Percentiles rank a stretch among this genome's conserved stretches.
Evolutionary conservation across 2,888 invertebrate genomes (phyloP).

Genomic region (Agrochola macilenta): DNA sequence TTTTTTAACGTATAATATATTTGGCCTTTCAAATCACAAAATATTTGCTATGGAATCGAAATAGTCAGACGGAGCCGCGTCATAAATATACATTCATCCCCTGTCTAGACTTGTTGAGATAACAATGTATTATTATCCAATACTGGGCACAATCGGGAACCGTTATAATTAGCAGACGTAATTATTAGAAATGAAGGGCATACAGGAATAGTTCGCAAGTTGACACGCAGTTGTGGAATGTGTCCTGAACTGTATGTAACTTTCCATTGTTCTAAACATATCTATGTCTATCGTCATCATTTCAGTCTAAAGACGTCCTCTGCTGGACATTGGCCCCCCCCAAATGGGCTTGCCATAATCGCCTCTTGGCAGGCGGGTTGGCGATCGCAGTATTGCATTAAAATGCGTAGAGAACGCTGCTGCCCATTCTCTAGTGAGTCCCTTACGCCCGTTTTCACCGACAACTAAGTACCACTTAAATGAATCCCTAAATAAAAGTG

Average conservation of each 20-base stretch:
- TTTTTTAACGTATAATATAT: neutral
- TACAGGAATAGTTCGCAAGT: slow-evolving; percentile 42
- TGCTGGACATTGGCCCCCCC: no score
- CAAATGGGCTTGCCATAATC: no score
- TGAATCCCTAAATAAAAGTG: no score
- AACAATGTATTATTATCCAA: slow-evolving; percentile 55
- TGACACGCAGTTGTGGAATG: slow-evolving; percentile 25
- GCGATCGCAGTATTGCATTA: no score
- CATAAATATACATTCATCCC: slow-evolving; percentile 29
- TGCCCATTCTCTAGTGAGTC: no score
- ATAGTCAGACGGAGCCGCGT: slow-evolving; percentile 18
- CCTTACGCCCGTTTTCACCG: no score
- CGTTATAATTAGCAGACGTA: slow-evolving; percentile 57
- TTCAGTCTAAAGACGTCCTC: no score
- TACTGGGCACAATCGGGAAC: slow-evolving; percentile 34
- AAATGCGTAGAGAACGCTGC: no score
- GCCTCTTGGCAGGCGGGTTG: no score
- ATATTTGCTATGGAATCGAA: slow-evolving; percentile 2
- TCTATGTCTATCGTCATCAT: no score
- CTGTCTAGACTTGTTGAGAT: slow-evolving; percentile 56
- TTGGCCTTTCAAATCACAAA: slow-evolving; percentile 20
- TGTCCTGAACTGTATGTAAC: slow-evolving; percentile 3
- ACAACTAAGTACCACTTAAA: no score
- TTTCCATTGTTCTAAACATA: slow-evolving; percentile 27
- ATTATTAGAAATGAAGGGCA: slow-evolving; percentile 64